phyloP scores from a whole-genome alignment of 2,797 vertebrate genomes.

The Premnoplex brunnescens region DNA sequence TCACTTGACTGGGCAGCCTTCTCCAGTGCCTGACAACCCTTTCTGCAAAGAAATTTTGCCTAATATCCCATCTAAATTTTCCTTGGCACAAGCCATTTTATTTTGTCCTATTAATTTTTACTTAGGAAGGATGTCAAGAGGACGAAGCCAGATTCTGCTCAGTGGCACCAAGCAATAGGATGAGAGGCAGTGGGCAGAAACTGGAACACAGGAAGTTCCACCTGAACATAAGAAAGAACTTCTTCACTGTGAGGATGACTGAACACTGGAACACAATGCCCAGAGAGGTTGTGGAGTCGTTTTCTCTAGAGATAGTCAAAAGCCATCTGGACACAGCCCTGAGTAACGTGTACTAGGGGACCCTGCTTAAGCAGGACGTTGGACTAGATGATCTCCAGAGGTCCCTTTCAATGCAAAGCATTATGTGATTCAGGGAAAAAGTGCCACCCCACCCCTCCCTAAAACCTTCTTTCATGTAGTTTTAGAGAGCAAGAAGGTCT shows the following conservation, averaged over 20 bases:
- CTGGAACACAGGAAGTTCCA: background rate
- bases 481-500: background rate
- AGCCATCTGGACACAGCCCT: background rate
- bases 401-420: background rate
- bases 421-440: background rate
- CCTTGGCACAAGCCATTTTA: background rate
- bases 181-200: background rate
- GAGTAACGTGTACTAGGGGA: background rate
- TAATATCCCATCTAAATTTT: background rate
- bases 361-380: background rate
- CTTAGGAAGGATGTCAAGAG: background rate
- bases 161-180: background rate
- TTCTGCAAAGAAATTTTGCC: background rate
- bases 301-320: background rate
- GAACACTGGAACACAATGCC: background rate
- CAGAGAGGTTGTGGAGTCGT: background rate
- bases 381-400: background rate
- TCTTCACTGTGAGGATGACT: background rate
- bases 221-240: background rate
- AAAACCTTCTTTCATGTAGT: background rate
- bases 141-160: background rate
- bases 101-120: background rate
- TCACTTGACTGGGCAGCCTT: background rate
- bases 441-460: background rate
- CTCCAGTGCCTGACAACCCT: background rate